These are phyloP conservation scores for Chondrilla cf. caribensis DNA, from an alignment of 37 sponge, comb jelly and placozoan genomes.

Conservation along the genomic window DNA sequence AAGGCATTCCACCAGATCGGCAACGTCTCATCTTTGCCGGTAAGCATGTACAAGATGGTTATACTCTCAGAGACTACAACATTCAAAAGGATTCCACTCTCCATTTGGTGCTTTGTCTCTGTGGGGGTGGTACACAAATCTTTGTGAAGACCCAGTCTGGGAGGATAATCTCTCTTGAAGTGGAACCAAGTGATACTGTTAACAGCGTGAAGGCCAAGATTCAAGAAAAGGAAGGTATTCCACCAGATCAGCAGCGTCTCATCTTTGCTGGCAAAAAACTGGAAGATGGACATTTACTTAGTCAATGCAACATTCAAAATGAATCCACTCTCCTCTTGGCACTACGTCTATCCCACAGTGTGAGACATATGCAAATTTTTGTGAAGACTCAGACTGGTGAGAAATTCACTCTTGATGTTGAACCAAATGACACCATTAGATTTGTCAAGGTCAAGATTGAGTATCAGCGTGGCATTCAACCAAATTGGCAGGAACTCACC, in stretches of 20 bases:
- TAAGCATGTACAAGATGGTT: slow-evolving; percentile 58
- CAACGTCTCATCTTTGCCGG: slow-evolving; percentile 96
- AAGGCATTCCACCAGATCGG: slow-evolving; percentile 94
- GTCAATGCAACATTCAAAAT: slow-evolving; percentile 97
- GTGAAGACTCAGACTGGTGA: slow-evolving; percentile 76
- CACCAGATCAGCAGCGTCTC: slow-evolving; percentile 95
- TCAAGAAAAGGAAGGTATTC: slow-evolving; percentile 95
- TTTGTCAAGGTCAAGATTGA: too few species aligned
- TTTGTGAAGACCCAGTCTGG: slow-evolving; percentile 97
- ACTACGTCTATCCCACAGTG: slow-evolving; percentile 76
- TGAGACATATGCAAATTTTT: slow-evolving; percentile 81
- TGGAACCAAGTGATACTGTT: slow-evolving; percentile 93
- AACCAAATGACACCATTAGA: too few species aligned
- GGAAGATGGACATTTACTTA: slow-evolving; percentile 91
- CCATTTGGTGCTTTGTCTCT: neutral
- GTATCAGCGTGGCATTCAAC: too few species aligned
- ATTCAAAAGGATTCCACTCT: neutral
- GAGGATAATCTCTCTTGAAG: slow-evolving; percentile 95
- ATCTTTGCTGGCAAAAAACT: slow-evolving; percentile 97
- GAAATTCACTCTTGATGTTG: slow-evolving; percentile 96
- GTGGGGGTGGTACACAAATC: slow-evolving; percentile 70
- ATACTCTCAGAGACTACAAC: neutral
- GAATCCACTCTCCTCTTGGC: slow-evolving; percentile 94
- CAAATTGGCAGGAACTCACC: too few species aligned
- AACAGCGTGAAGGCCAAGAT: slow-evolving; percentile 97